Percentiles rank a stretch among this genome's conserved stretches.
These are phyloP conservation scores for Barnardius zonarius DNA, from an alignment of 2,113 vertebrate species.

Conservation along the genomic window DNA sequence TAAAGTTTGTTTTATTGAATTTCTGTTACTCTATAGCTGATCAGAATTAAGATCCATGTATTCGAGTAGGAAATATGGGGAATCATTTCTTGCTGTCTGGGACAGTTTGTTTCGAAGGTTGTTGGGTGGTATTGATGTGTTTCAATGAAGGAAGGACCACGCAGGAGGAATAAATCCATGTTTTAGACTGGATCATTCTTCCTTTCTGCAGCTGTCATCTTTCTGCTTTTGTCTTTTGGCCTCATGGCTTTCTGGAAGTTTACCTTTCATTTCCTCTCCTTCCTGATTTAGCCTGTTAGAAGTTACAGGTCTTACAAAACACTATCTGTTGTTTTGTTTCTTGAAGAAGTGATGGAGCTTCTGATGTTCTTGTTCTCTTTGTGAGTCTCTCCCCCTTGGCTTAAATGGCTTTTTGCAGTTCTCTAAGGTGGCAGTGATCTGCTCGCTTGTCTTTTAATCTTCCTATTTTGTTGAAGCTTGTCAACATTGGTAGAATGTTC, in stretches of 20 bases:
- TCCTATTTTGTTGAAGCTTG: not conserved
- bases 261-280: not conserved
- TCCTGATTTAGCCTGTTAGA: not conserved
- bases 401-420: not conserved
- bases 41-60: not conserved
- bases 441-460: not conserved
- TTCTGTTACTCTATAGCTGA: not conserved
- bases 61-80: not conserved
- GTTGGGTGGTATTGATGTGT: not conserved
- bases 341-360: not conserved
- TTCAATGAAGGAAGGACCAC: not conserved
- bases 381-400: not conserved
- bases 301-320: not conserved
- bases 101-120: not conserved
- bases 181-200: fast-evolving
- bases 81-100: not conserved
- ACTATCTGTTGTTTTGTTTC: not conserved
- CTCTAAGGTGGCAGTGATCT: not conserved
- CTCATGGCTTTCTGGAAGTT: not conserved
- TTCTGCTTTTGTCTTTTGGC: not conserved
- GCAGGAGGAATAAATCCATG: not conserved
- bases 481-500: not conserved
- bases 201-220: not conserved
- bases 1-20: not conserved
- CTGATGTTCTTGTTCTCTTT: not conserved